A percentile compares a stretch with the other conserved stretches of the same genome.
Evolutionary conservation across 1,140 invertebrate species (phyloP).

Genomic region (Euura lappo): DNA sequence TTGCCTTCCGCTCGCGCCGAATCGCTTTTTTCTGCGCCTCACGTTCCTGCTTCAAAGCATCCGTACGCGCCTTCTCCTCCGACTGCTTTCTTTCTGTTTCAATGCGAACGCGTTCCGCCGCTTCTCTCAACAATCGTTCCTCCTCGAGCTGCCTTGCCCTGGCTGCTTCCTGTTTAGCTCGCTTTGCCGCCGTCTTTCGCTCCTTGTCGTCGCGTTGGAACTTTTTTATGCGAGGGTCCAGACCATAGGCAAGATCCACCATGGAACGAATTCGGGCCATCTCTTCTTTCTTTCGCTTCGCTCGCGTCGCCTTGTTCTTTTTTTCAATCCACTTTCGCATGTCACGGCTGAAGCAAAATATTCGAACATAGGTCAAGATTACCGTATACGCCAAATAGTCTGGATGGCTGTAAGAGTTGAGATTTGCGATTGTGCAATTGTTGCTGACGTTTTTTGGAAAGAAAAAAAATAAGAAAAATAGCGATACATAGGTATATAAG

Average conservation of each 20-base stretch:
- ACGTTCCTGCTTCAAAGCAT: constrained; percentile 85
- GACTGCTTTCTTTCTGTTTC: constrained; percentile 85
- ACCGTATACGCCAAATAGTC: too few relatives aligned
- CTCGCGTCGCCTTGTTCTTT: constrained; percentile 90
- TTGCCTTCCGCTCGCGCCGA: constrained; percentile 84
- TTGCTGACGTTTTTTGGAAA: too few relatives aligned
- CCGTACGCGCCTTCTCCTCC: constrained; percentile 78
- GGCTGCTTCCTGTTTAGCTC: constrained; percentile 88
- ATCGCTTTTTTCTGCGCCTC: constrained; percentile 83
- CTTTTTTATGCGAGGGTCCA: constrained; percentile 89
- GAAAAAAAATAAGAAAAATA: constrained; percentile 6
- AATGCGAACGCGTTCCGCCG: constrained; percentile 67
- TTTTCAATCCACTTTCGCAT: constrained; percentile 98
- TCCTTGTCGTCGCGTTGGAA: constrained; percentile 96
- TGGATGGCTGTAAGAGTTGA: too few relatives aligned
- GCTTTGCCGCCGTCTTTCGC: constrained; percentile 85
- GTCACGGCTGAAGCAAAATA: constrained; percentile 67
- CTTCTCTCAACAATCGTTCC: constrained; percentile 74
- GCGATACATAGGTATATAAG: not conserved
- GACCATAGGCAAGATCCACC: constrained; percentile 92
- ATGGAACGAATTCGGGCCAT: constrained; percentile 86
- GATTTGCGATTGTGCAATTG: too few relatives aligned
- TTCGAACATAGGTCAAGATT: constrained; percentile 33
- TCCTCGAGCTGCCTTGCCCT: constrained; percentile 85
- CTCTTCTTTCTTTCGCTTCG: constrained; percentile 96